phyloP scores from a whole-genome alignment of 2,888 invertebrate species.

The Macroteleia sp. region DNA sequence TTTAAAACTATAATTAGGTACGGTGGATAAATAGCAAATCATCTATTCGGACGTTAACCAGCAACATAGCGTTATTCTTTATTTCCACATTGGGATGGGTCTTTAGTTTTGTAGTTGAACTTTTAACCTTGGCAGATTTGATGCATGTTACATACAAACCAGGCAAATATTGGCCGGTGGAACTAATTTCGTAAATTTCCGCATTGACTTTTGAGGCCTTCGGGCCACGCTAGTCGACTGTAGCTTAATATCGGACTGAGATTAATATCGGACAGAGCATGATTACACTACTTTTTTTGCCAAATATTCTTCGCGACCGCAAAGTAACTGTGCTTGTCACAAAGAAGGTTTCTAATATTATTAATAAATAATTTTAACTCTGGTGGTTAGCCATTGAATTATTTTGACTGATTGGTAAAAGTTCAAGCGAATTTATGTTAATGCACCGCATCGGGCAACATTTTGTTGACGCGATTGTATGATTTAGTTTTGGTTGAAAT shows the following conservation, averaged over 20 bases:
- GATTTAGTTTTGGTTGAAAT: background rate
- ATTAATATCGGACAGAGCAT: background rate
- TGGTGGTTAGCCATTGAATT: too few relatives aligned
- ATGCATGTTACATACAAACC: background rate
- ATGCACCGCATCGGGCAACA: background rate
- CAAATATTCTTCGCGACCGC: too few relatives aligned
- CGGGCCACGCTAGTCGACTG: background rate
- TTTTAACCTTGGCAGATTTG: background rate
- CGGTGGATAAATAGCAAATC: conserved; percentile 22
- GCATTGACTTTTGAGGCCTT: background rate
- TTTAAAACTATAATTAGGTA: conserved; percentile 53
- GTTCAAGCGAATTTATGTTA: background rate
- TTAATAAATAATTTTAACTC: too few relatives aligned
- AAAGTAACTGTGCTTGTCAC: too few relatives aligned
- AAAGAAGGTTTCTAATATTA: too few relatives aligned
- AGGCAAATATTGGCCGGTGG: background rate
- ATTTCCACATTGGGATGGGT: background rate
- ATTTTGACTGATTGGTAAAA: too few relatives aligned
- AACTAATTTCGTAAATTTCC: conserved; percentile 2
- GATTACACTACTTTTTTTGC: background rate
- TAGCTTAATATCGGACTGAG: too few relatives aligned
- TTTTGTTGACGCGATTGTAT: conserved; percentile 5
- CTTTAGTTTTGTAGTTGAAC: background rate
- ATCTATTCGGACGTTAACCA: conserved; percentile 18
- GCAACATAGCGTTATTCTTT: background rate